Evolutionary conservation across 2,888 invertebrate species (phyloP), one percentile per base, ranked within the genome.

Genomic region (Taphrorychus bicolor): DNA sequence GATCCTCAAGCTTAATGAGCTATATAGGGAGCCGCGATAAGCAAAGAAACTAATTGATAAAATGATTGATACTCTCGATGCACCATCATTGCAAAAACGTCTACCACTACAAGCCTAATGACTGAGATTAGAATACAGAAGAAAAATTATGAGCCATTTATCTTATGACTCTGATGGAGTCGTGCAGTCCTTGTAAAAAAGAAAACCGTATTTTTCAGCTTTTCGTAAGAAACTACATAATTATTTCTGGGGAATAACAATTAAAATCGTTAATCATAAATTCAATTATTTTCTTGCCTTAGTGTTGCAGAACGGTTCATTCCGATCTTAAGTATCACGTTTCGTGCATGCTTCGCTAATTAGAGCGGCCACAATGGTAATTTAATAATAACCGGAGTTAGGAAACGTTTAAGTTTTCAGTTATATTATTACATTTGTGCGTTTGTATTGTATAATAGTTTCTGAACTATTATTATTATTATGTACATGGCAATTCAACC

Each of bases 1-100:
- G 51, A 60, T 60, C 42, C 40, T 32, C 21, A 16, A 52, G 60
- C 53, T 52, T 60, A 52, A 60, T 60, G 52, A 60, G 52, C 60
- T 52, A n/a, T n/a, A n/a, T n/a, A 14, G 17, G 40, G n/a, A 52
- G 9, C 11, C 16, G 41, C 52, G 52, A 60, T 52, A 52, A 52
- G 52, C 51, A 22, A 11, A 22, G 51, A 52, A 52, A 52, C 41
- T 60, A 59, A 59, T 59, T 51, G 51, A 51, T 51, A 51, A 60
- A 51, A 51, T 59, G 59, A 60, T 60, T 60, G 60, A 60, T 60
- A 24, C 23, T n/a, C 49, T 17, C 16, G 23, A 18, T 59, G 32
- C 32, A 32, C 32, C 32, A 7, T 11, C 32, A 32, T 32, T 32
- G 32, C 11, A 32, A 32, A 32, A 32, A 32, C 32, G 7, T 7